Percentiles rank a stretch among this genome's conserved stretches.
phyloP scores from a whole-genome alignment of 64 coral and sea anemone species.

The Actinia equina region DNA sequence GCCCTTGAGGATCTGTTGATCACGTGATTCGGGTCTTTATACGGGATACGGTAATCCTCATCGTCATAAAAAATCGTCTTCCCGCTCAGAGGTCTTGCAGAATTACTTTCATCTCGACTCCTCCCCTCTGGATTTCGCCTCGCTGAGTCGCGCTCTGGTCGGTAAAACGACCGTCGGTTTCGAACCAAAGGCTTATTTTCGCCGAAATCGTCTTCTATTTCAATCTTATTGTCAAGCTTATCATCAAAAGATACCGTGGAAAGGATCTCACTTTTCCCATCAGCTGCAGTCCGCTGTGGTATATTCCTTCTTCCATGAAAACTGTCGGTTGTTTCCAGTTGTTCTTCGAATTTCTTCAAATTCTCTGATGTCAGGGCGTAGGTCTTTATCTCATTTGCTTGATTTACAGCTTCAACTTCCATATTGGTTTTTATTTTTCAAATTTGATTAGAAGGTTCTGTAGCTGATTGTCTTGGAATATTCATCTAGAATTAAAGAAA shows the following conservation, averaged over 20 bases:
- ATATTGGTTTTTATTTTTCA: not conserved
- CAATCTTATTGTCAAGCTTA: not conserved
- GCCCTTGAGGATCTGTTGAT: not conserved
- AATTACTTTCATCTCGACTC: slow-evolving; percentile 36
- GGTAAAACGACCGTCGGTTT: not conserved
- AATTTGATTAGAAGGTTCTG: no score
- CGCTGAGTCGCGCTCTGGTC: slow-evolving; percentile 2
- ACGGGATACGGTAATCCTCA: slow-evolving; percentile 15
- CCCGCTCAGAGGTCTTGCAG: not conserved
- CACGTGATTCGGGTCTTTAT: slow-evolving; percentile 29
- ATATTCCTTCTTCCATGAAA: not conserved
- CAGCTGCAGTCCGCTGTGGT: slow-evolving; percentile 42
- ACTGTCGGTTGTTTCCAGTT: slow-evolving; percentile 21
- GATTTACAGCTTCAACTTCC: not conserved
- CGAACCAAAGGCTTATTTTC: not conserved
- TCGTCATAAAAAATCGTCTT: slow-evolving; percentile 37
- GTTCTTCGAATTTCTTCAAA: slow-evolving; percentile 47
- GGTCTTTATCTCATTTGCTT: not conserved
- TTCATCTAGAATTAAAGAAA: no score
- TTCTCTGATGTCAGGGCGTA: slow-evolving; percentile 45
- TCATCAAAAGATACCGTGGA: not conserved
- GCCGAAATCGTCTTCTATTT: not conserved
- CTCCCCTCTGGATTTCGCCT: slow-evolving; percentile 50
- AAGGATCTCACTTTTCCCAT: slow-evolving; percentile 42
- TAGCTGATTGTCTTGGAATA: no score